Evolutionary conservation across 2,888 invertebrate genomes (phyloP).

Genomic region (Lycocerus yunnanus): DNA sequence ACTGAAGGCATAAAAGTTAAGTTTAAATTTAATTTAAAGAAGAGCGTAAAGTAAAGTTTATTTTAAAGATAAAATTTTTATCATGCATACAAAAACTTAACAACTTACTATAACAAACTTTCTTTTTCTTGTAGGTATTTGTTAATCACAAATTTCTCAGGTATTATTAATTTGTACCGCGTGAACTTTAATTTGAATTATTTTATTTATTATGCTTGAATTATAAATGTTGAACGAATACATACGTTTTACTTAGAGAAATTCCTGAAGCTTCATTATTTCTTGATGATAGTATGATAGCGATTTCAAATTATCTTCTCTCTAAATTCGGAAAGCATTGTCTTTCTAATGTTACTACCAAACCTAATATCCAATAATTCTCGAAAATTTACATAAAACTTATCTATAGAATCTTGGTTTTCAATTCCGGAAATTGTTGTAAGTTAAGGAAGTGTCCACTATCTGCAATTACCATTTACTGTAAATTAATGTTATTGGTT

Average conservation of each 20-base stretch:
- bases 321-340: not conserved
- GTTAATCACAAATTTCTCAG: not conserved
- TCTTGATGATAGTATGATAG: not conserved
- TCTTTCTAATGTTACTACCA: not conserved
- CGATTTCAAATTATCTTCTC: not conserved
- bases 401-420: not conserved
- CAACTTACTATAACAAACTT: not conserved
- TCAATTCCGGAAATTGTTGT: not conserved
- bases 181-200: not conserved
- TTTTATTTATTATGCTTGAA: not conserved
- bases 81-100: not conserved
- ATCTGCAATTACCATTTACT: not conserved
- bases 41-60: not conserved
- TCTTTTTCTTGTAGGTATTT: not conserved
- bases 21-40: not conserved
- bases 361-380: not conserved
- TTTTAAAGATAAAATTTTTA: not conserved
- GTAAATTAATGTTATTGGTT: not conserved
- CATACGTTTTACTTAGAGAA: not conserved
- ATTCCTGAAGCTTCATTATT: not conserved
- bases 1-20: not conserved
- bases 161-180: not conserved
- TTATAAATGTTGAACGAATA: not conserved
- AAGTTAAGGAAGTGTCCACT: not conserved
- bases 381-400: not conserved